Evolutionary conservation across 2,113 vertebrate genomes (phyloP), one percentile per base, ranked within the genome.

Genomic region (Boleophthalmus pectinirostris): DNA sequence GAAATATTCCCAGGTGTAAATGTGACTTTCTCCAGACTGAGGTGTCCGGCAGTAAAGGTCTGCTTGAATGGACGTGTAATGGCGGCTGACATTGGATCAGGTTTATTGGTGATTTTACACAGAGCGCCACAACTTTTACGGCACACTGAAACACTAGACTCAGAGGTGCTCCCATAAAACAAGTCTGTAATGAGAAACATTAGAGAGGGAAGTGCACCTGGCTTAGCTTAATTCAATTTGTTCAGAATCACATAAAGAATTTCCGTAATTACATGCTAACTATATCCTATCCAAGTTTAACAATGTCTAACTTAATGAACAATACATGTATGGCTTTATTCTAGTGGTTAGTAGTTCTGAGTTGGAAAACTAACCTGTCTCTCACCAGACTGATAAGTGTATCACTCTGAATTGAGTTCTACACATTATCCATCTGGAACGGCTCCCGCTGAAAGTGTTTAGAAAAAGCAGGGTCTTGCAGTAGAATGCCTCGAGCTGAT

Each of bases 81-180:
- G 71, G 68, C 47, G 70, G 74, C 68, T 82, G 77, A 73, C 80
- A 75, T 2, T 54, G 76, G 21, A 38, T 38, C 46, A 3, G 1
- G 24, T 65, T 75, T 61, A 24, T 14, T 66, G 51, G 24, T 63
- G 24, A 68, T 74, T 73, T 71, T 35, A 60, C 67, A 69, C 21
- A 25, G 54, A 33, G 35, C 2, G 12, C 33, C 14, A 2, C 5
- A 20, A n/a, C 61, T 64, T 64, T 13, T 33, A 58, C 6, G 25
- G 53, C 15, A 69, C 61, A 25, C 45, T 13, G 21, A 14, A 23
- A 6, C 21, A 21, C 1, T 20, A 15, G 18, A n/a, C 15, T 24
- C 21, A n/a, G 61, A 64, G 61, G 61, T 64, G 16, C 61, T 35
- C 29, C 33, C 61, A n/a, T 38, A 64, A 64, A 64, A 38, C 61